Evolutionary conservation across 2,888 invertebrate genomes (phyloP).

Genomic region (Athetis lepigone): DNA sequence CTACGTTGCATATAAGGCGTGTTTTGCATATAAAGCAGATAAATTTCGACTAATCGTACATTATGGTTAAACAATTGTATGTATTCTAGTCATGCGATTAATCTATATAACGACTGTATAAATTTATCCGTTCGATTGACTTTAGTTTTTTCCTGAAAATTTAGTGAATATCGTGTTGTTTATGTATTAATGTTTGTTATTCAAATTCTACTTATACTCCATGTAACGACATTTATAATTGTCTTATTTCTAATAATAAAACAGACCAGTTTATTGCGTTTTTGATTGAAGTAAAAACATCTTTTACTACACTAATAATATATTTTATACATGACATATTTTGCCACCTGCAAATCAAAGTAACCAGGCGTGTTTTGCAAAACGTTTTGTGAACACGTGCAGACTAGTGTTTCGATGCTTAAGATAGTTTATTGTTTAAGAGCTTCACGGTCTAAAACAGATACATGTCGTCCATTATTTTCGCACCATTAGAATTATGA

Average conservation of each 20-base stretch:
- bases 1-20: slow-evolving; percentile 46
- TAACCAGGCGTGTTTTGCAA: slow-evolving; percentile 9
- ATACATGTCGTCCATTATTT: slow-evolving; percentile 61
- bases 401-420: slow-evolving; percentile 16
- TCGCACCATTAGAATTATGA: slow-evolving; percentile 64
- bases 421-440: slow-evolving; percentile 44
- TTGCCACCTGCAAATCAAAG: slow-evolving; percentile 9
- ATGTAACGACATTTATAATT: not conserved
- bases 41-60: slow-evolving; percentile 59
- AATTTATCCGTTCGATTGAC: slow-evolving; percentile 52
- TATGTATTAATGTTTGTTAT: not conserved
- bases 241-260: no score
- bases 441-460: slow-evolving; percentile 64
- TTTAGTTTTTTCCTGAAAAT: slow-evolving; percentile 35
- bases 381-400: slow-evolving; percentile 29
- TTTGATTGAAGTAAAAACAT: no score
- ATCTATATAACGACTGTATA: slow-evolving; percentile 60
- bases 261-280: no score
- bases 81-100: slow-evolving; percentile 63
- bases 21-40: slow-evolving; percentile 59
- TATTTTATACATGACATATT: not conserved
- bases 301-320: no score
- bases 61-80: slow-evolving; percentile 63
- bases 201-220: not conserved
- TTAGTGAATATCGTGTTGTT: slow-evolving; percentile 14